Evolutionary conservation across 2,888 invertebrate species (phyloP).

Genomic region (Diaperis boleti): DNA sequence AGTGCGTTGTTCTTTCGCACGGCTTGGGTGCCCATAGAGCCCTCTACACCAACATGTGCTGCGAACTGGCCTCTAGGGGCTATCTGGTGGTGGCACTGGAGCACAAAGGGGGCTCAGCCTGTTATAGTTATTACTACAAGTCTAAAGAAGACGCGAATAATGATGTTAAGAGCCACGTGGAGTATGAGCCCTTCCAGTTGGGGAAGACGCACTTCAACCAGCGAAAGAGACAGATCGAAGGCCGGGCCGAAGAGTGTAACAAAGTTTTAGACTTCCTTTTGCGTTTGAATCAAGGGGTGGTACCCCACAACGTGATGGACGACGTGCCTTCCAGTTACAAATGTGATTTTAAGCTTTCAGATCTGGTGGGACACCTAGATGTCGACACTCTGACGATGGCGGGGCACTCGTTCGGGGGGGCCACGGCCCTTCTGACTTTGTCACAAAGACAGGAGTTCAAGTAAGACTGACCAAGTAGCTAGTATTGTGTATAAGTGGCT

Average conservation of each 20-base stretch:
- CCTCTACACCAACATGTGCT: slow-evolving; percentile 72
- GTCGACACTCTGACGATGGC: slow-evolving; percentile 66
- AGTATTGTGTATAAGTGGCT: neutral
- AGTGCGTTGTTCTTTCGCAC: slow-evolving; percentile 75
- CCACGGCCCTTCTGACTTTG: slow-evolving; percentile 70
- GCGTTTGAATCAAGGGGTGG: slow-evolving; percentile 66
- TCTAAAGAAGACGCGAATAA: slow-evolving; percentile 60
- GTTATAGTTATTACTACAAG: slow-evolving; percentile 66
- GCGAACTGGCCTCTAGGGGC: slow-evolving; percentile 75
- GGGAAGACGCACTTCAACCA: slow-evolving; percentile 62
- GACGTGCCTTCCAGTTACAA: slow-evolving; percentile 51
- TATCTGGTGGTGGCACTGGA: slow-evolving; percentile 75
- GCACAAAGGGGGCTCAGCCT: slow-evolving; percentile 69
- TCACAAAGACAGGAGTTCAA: slow-evolving; percentile 69
- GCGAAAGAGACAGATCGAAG: slow-evolving; percentile 65
- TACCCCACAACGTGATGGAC: slow-evolving; percentile 67
- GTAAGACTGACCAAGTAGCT: slow-evolving; percentile 58
- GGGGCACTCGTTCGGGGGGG: slow-evolving; percentile 78
- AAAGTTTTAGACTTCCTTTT: slow-evolving; percentile 67
- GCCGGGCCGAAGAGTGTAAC: slow-evolving; percentile 68
- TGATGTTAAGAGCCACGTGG: slow-evolving; percentile 59
- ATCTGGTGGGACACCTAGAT: slow-evolving; percentile 66
- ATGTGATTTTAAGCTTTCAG: slow-evolving; percentile 55
- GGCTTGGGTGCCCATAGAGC: slow-evolving; percentile 74
- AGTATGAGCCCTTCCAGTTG: slow-evolving; percentile 59